A percentile compares a stretch with the other conserved stretches of the same genome.
Conservation (phyloP, 2,113 vertebrate species). For the Podiceps cristatus region DNA sequence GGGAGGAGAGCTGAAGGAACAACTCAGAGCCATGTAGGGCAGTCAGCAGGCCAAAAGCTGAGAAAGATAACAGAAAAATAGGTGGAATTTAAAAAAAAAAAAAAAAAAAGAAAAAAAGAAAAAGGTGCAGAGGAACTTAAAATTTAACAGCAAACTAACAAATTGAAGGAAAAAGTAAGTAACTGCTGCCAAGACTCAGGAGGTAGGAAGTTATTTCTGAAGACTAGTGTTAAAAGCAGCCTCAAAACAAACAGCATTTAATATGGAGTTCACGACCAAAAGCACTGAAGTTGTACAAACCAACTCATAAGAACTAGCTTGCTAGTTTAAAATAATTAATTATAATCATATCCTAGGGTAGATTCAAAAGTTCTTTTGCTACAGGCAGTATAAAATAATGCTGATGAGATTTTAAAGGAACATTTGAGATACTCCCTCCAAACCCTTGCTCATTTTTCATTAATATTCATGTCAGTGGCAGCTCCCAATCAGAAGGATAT, state of each 20-base stretch:
- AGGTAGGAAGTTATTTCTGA: neutral
- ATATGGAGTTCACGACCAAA: neutral
- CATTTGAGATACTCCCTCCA: neutral
- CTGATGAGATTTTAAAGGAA: conserved; percentile 1
- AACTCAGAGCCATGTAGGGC: neutral
- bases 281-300: neutral
- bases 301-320: neutral
- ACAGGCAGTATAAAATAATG: neutral
- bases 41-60: neutral
- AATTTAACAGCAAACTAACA: neutral
- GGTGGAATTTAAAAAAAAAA: neutral
- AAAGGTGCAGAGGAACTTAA: neutral
- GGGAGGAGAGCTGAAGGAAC: neutral
- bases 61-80: neutral
- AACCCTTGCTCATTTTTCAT: neutral
- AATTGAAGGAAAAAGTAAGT: neutral
- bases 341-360: neutral
- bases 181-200: neutral
- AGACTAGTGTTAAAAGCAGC: neutral
- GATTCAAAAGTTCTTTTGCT: neutral
- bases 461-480: neutral
- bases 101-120: neutral
- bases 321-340: neutral
- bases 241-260: neutral
- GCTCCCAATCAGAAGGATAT: neutral